phyloP scores from a whole-genome alignment of 2,888 invertebrate species.

The Villa cingulata region DNA sequence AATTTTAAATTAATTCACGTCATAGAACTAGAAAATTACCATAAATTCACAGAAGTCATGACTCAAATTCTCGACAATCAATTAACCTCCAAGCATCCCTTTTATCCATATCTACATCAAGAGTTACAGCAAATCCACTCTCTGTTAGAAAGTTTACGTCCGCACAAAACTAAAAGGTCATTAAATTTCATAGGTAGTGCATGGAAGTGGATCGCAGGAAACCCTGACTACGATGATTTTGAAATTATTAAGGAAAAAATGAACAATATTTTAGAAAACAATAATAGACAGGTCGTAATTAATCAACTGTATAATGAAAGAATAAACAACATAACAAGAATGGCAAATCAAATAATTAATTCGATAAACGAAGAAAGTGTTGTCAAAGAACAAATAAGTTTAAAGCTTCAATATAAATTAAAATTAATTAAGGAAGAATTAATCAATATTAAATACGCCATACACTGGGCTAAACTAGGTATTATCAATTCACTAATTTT shows the following conservation, averaged over 20 bases:
- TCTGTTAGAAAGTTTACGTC: background rate
- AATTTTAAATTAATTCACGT: constrained; percentile 8
- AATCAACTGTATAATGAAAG: constrained; percentile 1
- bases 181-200: background rate
- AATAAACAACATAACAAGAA: constrained; percentile 2
- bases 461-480: constrained; percentile 13
- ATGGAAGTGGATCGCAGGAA: constrained; percentile 4
- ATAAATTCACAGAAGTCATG: background rate
- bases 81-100: background rate
- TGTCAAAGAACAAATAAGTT: constrained; percentile 1
- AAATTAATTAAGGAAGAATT: constrained; percentile 13
- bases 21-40: background rate
- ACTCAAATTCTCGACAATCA: background rate
- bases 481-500: too few relatives aligned
- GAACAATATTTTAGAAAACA: constrained; percentile 2
- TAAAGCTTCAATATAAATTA: constrained; percentile 10
- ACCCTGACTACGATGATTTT: constrained; percentile 2
- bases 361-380: background rate
- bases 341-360: constrained; percentile 1
- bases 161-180: background rate
- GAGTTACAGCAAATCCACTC: background rate
- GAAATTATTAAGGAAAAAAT: constrained; percentile 2
- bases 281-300: constrained; percentile 2
- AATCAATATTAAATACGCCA: constrained; percentile 11
- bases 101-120: background rate